Base-by-base conservation (phyloP, 2,888 invertebrate genomes). In the Drosophila pullipes region DNA sequence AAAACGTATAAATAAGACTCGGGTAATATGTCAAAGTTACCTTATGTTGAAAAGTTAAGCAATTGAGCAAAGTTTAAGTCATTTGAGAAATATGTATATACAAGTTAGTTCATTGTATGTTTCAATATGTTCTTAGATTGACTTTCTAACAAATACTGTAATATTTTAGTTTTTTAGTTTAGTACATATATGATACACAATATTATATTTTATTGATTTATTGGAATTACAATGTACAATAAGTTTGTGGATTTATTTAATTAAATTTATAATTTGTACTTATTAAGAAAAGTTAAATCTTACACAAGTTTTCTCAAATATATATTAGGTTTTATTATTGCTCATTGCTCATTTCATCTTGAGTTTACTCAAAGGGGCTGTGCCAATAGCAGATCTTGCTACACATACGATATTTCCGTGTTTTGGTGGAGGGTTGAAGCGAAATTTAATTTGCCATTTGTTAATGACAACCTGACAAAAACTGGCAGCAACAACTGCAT, bases 391-490 rank as follows among this genome's bases (percentile, higher is more conserved):
- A 65, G 31, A 37, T 28, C 9, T 39, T 31, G 28, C n/a, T 4
- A 7, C 53, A 49, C 52, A 66, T 60, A 55, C n/a, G 18, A 49
- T 22, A 59, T 70, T 64, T 59, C 54, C 63, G 52, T 28, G 25
- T 44, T 37, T 18, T 25, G 41, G 30, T 5, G 6, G 18, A 25
- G 41, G 31, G 35, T 6, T 82, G 70, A 84, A 80, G 90, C 90
- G 60, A 81, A 89, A 91, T 91, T 91, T 91, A 91, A 91, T 91
- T 91, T 91, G 83, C 90, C 83, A 91, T 91, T 92, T 91, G 91
- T 91, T 88, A 88, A 91, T 89, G 92, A 90, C 92, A 91, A 81
- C 58, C 76, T 74, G 72, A 58, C 70, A 78, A 68, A 78, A 69
- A 69, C 59, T 47, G 70, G 60, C 73, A 78, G 74, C 64, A 83